Percentiles rank a stretch among this genome's conserved stretches.
Evolutionary conservation across 64 coral and sea anemone species (phyloP).

Genomic region (Montipora cactus): DNA sequence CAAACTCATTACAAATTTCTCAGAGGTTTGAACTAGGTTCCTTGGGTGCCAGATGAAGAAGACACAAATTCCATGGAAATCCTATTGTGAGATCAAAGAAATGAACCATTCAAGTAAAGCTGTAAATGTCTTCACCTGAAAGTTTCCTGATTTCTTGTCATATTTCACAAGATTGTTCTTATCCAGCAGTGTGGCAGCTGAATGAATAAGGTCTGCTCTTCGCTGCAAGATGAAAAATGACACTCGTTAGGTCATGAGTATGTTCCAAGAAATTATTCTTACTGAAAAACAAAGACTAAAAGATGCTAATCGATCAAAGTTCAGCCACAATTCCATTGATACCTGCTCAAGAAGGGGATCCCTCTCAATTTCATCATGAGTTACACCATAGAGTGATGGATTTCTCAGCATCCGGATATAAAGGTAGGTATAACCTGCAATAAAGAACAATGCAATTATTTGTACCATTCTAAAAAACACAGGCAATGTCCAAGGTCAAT

Average conservation of each 20-base stretch:
- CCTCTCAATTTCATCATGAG: slow-evolving; percentile 94
- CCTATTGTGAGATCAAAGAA: background rate
- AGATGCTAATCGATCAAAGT: too few species aligned
- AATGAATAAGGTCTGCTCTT: slow-evolving; percentile 95
- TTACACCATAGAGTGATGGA: slow-evolving; percentile 89
- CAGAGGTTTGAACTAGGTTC: too few species aligned
- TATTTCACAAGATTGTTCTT: slow-evolving; percentile 99
- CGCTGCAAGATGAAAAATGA: slow-evolving; percentile 61
- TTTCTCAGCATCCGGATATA: slow-evolving; percentile 99
- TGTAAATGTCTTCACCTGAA: slow-evolving; percentile 70
- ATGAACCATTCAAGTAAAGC: background rate
- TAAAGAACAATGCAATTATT: background rate
- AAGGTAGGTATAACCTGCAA: slow-evolving; percentile 93
- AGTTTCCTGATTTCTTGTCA: slow-evolving; percentile 97
- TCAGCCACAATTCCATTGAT: background rate
- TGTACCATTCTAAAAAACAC: too few species aligned
- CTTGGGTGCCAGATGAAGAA: background rate
- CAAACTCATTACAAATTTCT: too few species aligned
- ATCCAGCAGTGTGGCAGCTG: slow-evolving; percentile 88
- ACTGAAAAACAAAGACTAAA: too few species aligned
- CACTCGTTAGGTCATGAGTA: background rate
- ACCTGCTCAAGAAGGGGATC: slow-evolving; percentile 96
- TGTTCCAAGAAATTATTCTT: background rate
- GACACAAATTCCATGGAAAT: background rate
- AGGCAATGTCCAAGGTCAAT: too few species aligned